These are phyloP conservation scores for Tachyglossus aculeatus DNA, from an alignment of 2,797 vertebrate species.

Conservation along the genomic window DNA sequence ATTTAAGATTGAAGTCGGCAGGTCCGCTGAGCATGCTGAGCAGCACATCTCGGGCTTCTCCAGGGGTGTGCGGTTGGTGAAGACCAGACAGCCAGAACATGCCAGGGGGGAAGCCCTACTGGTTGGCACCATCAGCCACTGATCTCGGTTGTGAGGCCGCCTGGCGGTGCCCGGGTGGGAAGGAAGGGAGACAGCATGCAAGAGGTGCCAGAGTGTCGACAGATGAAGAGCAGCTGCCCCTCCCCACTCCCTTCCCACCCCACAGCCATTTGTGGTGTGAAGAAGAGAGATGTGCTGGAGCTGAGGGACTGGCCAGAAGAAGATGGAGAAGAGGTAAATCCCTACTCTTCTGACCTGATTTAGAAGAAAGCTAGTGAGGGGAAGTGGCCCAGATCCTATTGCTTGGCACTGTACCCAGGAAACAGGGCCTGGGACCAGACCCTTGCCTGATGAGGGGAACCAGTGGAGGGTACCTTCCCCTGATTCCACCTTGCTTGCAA, in stretches of 20 bases:
- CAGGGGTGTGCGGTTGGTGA: too few species aligned
- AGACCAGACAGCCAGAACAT: too few species aligned
- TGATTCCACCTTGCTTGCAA: not conserved
- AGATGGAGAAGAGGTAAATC: slow-evolving; percentile 7
- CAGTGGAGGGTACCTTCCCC: too few species aligned
- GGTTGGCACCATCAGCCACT: not conserved
- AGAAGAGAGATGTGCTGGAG: slow-evolving; percentile 5
- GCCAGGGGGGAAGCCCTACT: not conserved
- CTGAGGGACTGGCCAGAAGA: slow-evolving; percentile 16
- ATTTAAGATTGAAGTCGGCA: too few species aligned
- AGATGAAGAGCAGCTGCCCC: not conserved
- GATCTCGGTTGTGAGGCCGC: not conserved
- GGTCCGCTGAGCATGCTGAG: too few species aligned
- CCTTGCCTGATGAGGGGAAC: too few species aligned
- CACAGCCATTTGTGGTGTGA: not conserved
- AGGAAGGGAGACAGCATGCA: slow-evolving; percentile 16
- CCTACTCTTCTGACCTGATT: not conserved
- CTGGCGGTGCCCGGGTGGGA: not conserved
- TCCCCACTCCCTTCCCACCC: not conserved
- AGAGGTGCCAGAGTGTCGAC: slow-evolving; percentile 17
- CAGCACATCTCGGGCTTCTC: too few species aligned
- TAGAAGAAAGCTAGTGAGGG: not conserved
- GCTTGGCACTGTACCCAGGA: too few species aligned
- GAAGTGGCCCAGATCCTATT: too few species aligned
- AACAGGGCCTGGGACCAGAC: too few species aligned